Percentiles rank a stretch among this genome's conserved stretches.
phyloP scores from a whole-genome alignment of 2,888 invertebrate species.

The Macrophya annulata region DNA sequence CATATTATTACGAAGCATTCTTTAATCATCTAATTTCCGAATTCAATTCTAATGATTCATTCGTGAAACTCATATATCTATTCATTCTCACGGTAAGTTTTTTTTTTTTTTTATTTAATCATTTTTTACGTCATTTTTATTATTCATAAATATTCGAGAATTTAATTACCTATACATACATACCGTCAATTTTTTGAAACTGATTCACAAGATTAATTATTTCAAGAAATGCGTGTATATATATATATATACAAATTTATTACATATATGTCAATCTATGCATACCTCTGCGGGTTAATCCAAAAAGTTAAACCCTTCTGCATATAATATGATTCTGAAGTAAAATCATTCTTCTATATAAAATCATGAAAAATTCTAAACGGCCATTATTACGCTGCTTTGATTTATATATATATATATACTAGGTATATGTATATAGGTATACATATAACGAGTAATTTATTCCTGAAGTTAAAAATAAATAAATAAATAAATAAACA shows the following conservation, averaged over 20 bases:
- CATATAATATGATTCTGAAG: neutral
- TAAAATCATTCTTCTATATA: neutral
- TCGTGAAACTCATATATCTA: neutral
- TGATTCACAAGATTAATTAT: neutral
- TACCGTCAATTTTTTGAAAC: neutral
- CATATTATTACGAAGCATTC: neutral
- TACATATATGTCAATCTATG: too few species aligned
- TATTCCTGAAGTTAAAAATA: too few species aligned
- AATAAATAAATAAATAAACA: too few species aligned
- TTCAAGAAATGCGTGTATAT: too few species aligned
- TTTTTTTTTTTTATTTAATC: too few species aligned
- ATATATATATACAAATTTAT: neutral
- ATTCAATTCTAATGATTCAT: slow-evolving; percentile 22
- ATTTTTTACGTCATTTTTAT: neutral
- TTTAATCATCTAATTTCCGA: neutral
- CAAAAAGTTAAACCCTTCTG: neutral
- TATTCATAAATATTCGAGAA: neutral
- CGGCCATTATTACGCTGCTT: neutral
- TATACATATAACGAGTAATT: too few species aligned
- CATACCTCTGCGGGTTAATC: neutral
- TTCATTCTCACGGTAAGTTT: too few species aligned
- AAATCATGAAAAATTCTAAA: neutral
- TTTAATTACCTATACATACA: neutral
- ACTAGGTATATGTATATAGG: too few species aligned
- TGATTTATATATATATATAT: too few species aligned